A percentile compares a stretch with the other conserved stretches of the same genome.
Evolutionary conservation across 2,113 vertebrate species (phyloP).

Genomic region (Jacana jacana): DNA sequence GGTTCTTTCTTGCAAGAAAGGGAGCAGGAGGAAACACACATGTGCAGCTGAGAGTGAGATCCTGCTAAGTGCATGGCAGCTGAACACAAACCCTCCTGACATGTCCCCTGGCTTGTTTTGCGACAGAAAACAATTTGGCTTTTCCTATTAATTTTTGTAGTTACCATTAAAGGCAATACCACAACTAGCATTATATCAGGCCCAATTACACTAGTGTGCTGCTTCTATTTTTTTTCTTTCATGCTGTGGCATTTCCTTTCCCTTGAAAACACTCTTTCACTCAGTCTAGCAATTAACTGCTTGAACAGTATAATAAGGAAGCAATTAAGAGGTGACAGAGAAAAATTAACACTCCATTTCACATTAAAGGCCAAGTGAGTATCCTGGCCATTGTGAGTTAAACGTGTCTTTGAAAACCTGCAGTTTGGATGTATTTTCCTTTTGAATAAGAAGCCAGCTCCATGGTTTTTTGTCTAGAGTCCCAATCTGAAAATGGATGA

Average conservation of each 20-base stretch:
- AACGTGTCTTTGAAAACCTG: conserved; percentile 82
- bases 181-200: conserved; percentile 72
- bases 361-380: conserved; percentile 87
- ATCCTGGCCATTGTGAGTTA: conserved; percentile 82
- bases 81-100: not conserved
- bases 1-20: not conserved
- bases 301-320: conserved; percentile 88
- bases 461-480: conserved; percentile 78
- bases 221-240: conserved; percentile 71
- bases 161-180: conserved; percentile 72
- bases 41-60: not conserved
- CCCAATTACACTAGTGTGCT: conserved; percentile 71
- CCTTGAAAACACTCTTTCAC: conserved; percentile 84
- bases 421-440: conserved; percentile 81
- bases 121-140: conserved; percentile 66
- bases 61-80: not conserved
- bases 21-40: not conserved
- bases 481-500: conserved; percentile 81
- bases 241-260: conserved; percentile 85
- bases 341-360: conserved; percentile 88
- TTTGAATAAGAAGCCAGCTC: conserved; percentile 78
- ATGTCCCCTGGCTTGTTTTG: conserved; percentile 11
- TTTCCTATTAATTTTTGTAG: conserved; percentile 74
- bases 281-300: conserved; percentile 86
- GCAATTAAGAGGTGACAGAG: conserved; percentile 88